Base-by-base conservation (phyloP, 2,888 invertebrate species). In the Dynastes maya region DNA sequence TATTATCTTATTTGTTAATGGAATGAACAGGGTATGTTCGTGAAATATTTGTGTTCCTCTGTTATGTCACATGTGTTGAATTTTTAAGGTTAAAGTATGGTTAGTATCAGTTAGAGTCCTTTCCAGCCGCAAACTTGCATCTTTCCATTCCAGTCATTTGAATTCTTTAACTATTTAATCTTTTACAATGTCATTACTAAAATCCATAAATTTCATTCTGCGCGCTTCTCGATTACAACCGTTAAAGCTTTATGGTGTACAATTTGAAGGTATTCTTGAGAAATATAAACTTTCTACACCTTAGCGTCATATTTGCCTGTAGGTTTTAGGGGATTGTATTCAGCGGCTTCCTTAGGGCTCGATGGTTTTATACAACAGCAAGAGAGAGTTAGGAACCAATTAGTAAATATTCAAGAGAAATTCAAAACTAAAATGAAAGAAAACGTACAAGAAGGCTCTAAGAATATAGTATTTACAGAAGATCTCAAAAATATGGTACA, bases 401-500 rank as follows among this genome's bases (percentile, higher is more conserved):
- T 95, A 87, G 82, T 87, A 1, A 91, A 90, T 84, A 91, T 93
- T 81, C 85, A 90, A 45, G 93, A 93, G 0, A 93, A 92, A 80
- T 96, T 96, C 86, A 91, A 91, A 78, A 83, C 86, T 0, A 95
- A 95, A 89, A 95, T 96, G 95, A 87, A 84, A 11, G 92, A 93
- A 75, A 94, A 92, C 86, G 88, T 92, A 0, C 83, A 88, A 2
- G 89, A 91, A 16, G 88, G 91, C 0, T 86, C 89, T 0, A 91
- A 91, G 80, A 92, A 91, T 82, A 92, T 95, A 91, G 91, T 96
- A 81, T 96, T 96, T 85, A 95, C 96, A 5, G 96, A 96, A 89
- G 96, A 96, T 88, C 89, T 96, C 11, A 96, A 96, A 87, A 95
- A 94, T 86, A 94, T 96, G 92, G 86, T 95, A 3, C 94, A 96